Percentiles rank a stretch among this genome's conserved stretches.
Conservation (phyloP, 2,113 vertebrate genomes). For the Rutilus rutilus region DNA sequence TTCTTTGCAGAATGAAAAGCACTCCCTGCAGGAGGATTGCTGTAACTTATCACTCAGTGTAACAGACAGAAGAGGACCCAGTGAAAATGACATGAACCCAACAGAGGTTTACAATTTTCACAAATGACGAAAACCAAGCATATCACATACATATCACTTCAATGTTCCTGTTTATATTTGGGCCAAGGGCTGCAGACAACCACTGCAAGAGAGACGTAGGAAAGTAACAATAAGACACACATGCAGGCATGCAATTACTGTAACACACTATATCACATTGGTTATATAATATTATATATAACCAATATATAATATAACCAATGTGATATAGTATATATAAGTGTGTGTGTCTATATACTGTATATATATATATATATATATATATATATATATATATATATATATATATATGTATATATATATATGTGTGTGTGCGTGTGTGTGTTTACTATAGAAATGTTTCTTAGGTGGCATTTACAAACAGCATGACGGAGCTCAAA, state of each 20-base stretch:
- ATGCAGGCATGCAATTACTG: not conserved
- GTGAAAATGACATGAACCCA: conserved; percentile 24
- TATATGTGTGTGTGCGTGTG: not conserved
- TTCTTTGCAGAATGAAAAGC: conserved; percentile 57
- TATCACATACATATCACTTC: conserved; percentile 1
- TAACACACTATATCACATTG: not conserved
- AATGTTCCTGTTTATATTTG: not conserved
- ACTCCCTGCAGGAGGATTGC: conserved; percentile 70
- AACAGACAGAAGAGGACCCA: conserved; percentile 54
- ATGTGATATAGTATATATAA: too few relatives aligned
- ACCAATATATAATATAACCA: too few relatives aligned
- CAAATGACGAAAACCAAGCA: conserved; percentile 46
- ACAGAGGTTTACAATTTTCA: conserved; percentile 36
- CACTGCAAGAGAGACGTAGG: conserved; percentile 1
- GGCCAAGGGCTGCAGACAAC: not conserved
- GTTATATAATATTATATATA: not conserved
- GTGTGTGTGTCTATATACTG: not conserved
- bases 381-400: too few relatives aligned
- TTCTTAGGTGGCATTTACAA: not conserved
- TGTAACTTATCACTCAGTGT: conserved; percentile 72
- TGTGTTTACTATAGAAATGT: not conserved
- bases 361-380: not conserved
- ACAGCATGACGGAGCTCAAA: not conserved
- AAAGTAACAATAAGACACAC: not conserved
- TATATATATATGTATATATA: too few relatives aligned